Conservation (phyloP, 2,113 vertebrate species). For the Onychorhynchus coronatus region DNA sequence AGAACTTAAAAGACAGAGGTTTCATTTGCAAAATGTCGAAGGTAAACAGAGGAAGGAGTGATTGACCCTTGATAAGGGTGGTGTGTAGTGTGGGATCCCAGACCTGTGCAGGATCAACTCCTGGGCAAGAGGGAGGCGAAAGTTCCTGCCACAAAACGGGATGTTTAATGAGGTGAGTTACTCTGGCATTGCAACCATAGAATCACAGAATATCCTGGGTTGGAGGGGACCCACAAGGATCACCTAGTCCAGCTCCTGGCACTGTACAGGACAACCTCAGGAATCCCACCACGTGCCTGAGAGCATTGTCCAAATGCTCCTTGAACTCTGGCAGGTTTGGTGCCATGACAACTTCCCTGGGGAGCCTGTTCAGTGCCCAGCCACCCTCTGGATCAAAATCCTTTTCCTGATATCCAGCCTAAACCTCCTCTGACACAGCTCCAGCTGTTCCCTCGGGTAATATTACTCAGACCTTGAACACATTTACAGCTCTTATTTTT, state of each 20-base stretch:
- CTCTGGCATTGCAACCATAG: neutral
- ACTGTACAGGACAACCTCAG: neutral
- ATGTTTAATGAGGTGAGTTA: neutral
- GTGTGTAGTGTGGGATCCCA: neutral
- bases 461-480: neutral
- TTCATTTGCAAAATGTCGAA: neutral
- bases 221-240: neutral
- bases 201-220: neutral
- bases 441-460: neutral
- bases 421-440: neutral
- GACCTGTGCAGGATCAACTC: neutral
- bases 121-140: neutral
- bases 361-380: neutral
- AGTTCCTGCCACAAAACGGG: neutral
- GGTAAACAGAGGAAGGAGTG: neutral
- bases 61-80: neutral
- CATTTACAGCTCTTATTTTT: neutral
- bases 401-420: neutral
- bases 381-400: neutral
- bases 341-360: neutral
- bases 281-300: neutral
- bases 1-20: neutral
- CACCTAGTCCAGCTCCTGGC: neutral
- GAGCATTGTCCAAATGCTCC: rapidly evolving
- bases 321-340: neutral